Evolutionary conservation across 2,797 vertebrate genomes (phyloP), one percentile per base, ranked within the genome.

Genomic region (Taeniopygia guttata): DNA sequence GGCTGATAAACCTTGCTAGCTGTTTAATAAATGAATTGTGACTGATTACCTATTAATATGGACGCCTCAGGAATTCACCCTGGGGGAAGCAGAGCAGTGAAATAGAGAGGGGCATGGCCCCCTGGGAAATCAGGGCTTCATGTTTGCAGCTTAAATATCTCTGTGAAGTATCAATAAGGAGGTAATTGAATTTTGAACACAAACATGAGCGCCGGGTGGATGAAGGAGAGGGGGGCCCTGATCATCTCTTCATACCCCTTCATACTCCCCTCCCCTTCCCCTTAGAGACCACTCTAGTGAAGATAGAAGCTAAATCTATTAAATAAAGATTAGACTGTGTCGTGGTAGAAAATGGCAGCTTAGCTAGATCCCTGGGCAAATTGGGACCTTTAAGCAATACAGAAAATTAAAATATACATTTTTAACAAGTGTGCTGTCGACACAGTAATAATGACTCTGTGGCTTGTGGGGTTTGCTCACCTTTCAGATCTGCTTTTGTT

Each of bases 181-280:
- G 99, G 99, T 99, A 99, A 99, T 99, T 99, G 99, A 99, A 99
- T 99, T 99, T 99, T 99, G 99, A 99, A 99, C 99, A 99, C 99
- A 99, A 99, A 99, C 99, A 99, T 99, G 99, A 99, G 99, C 97
- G 98, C 99, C 97, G 98, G 99, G 98, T 99, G 98, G 98, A 98
- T 98, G 98, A 98, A 98, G 98, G 97, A 97, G 98, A 98, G 98
- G 98, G 94, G 97, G 93, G 94, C 97, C 97, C 98, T 96, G 95
- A 97, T 98, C 97, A 95, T 98, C 98, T 98, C 98, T 98, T 98
- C 98, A 97, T 98, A 97, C 98, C 96, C 98, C 97, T 97, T 97
- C 94, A 90, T 97, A 96, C 95, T 98, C 97, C 96, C 96, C 97
- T 98, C 97, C 96, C 96, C 94, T 96, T 96, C 95, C 97, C 99